Conservation (phyloP, 2,888 invertebrate species). For the Pseudococcus jackbeardsleyi region DNA sequence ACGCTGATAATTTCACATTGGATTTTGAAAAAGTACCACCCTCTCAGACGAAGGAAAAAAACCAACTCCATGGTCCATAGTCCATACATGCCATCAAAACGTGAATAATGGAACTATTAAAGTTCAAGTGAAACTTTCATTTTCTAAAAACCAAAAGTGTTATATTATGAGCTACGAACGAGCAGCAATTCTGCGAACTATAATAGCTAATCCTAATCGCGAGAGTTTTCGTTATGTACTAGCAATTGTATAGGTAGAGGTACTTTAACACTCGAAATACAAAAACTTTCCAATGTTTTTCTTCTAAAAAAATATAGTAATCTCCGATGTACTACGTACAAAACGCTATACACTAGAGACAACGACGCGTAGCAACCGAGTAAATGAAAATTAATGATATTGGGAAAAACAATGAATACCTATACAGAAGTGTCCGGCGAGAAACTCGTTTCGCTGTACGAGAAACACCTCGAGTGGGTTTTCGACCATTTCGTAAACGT, state of each 20-base stretch:
- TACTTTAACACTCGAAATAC: conserved; percentile 9
- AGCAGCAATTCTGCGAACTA: conserved; percentile 14
- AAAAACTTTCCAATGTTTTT: conserved; percentile 27
- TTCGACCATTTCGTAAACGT: background rate
- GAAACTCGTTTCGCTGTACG: background rate
- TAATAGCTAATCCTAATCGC: conserved; percentile 40
- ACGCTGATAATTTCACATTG: background rate
- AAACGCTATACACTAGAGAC: conserved; percentile 27
- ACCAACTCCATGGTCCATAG: background rate
- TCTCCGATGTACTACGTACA: conserved; percentile 1
- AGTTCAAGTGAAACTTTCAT: conserved; percentile 29
- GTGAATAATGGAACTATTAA: conserved; percentile 44
- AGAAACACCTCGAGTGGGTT: background rate
- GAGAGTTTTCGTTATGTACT: background rate
- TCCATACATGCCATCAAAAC: background rate
- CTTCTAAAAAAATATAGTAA: conserved; percentile 12
- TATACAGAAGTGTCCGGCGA: background rate
- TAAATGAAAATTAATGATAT: conserved; percentile 41
- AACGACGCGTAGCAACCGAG: background rate
- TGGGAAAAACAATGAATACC: conserved; percentile 11
- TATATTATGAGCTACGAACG: conserved; percentile 24
- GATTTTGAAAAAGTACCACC: background rate
- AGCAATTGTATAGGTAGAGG: too few relatives aligned
- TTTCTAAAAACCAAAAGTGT: conserved; percentile 47
- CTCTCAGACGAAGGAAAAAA: too few relatives aligned